These are phyloP conservation scores for Onthophagus sagittarius DNA, from an alignment of 2,888 invertebrate genomes.

Conservation along the genomic window DNA sequence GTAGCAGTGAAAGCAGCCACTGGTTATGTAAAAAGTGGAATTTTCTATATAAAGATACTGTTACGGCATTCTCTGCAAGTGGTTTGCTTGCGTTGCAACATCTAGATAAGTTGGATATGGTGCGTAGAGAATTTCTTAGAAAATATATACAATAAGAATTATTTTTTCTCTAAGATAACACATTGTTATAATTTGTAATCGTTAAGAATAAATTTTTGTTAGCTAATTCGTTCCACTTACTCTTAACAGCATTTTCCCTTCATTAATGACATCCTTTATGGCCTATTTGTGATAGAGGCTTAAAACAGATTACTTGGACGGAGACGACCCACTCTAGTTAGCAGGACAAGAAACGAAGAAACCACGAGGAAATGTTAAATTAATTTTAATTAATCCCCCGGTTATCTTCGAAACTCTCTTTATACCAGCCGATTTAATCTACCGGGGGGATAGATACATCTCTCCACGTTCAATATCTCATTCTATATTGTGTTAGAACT, in stretches of 20 bases:
- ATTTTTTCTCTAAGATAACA: no score
- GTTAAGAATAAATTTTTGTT: constrained; percentile 7
- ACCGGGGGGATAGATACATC: not conserved
- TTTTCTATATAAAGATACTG: not conserved
- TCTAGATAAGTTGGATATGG: not conserved
- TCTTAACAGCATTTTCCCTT: constrained; percentile 39
- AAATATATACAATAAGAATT: not conserved
- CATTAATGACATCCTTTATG: constrained; percentile 38
- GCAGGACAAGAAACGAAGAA: not conserved
- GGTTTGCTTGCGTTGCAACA: not conserved
- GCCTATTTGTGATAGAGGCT: not conserved
- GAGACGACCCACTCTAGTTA: not conserved
- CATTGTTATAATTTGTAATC: no score
- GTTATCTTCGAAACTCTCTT: not conserved
- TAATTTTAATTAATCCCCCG: not conserved
- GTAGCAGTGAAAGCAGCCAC: not conserved
- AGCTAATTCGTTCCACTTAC: constrained; percentile 41
- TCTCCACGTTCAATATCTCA: not conserved
- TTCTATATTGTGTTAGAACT: not conserved
- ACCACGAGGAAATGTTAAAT: not conserved
- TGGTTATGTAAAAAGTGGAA: not conserved
- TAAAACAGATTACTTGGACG: not conserved
- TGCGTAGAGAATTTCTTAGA: not conserved
- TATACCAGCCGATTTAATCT: not conserved
- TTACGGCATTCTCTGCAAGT: not conserved